Base-by-base conservation (phyloP, 2,888 invertebrate species). In the Oscheius sp. region DNA sequence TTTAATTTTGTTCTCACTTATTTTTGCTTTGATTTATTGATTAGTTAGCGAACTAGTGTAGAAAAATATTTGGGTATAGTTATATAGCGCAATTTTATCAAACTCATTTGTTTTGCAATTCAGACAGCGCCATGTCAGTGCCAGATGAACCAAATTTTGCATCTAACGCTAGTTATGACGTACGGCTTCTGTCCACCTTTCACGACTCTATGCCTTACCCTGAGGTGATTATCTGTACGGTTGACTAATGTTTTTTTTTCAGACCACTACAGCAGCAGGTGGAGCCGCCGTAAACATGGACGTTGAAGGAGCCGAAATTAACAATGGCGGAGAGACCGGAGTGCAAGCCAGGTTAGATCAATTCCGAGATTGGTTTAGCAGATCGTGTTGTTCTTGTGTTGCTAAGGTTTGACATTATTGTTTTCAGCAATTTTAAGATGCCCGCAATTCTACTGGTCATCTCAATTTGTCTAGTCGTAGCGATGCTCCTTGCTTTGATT, bases 361-460 rank as follows among this genome's bases (percentile, higher is more conserved):
- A 30, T 65, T 65, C 36, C 38, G 65, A 17, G 54, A 65, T 26
- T 65, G 38, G 30, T 54, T 65, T 9, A 36, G 54, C 8, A 33
- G 38, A 2, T 26, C 65, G 8, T 65, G 65, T 24, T 65, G 65
- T 22, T 65, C 65, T 6, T 65, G 65, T 44, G 65, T 65, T 20
- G 38, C 30, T 14, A 54, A 44, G 65, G 65, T 65, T 22, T 32
- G 20, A 9, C 22, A 20, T 24, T n/a, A 2, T 17, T 2, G 38
- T 41, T 17, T 32, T 8, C n/a, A 3, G 3, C 5, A 26, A 32
- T 32, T 28, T 67, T 38, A 12, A 67, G 67, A 67, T 67, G 57
- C 67, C 67, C 6, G 57, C 67, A n/a, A 67, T 67, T 33, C 17
- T 67, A 28, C 32, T 67, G 14, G 49, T 67, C 2, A 59, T 67